Conservation (phyloP, 2,888 invertebrate species). For the Byasa hedistus region DNA sequence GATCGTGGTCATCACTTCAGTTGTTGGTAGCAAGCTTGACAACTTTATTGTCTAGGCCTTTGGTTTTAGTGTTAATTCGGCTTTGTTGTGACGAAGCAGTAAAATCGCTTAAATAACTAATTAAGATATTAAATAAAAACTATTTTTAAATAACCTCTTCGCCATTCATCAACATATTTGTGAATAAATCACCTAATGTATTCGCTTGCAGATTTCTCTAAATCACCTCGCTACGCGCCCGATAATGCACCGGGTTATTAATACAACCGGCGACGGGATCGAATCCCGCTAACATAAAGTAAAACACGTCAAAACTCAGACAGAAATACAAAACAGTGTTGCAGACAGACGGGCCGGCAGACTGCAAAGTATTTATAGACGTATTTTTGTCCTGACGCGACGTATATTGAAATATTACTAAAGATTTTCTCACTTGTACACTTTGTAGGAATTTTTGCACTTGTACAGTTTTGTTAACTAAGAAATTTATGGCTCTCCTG, state of each 20-base stretch:
- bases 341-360: conserved; percentile 62
- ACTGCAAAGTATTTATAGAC: conserved; percentile 47
- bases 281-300: conserved; percentile 59
- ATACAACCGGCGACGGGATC: conserved; percentile 51
- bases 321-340: conserved; percentile 60
- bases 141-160: too few relatives aligned
- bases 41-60: too few relatives aligned
- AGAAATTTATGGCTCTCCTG: conserved; percentile 29
- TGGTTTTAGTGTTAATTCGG: too few relatives aligned
- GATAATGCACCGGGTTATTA: conserved; percentile 57
- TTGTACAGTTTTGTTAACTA: conserved; percentile 30
- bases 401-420: conserved; percentile 39
- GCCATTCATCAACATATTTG: too few relatives aligned
- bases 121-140: too few relatives aligned
- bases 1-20: too few relatives aligned
- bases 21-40: too few relatives aligned
- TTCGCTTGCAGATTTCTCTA: too few relatives aligned
- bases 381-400: conserved; percentile 38
- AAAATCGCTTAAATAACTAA: too few relatives aligned
- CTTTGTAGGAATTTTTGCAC: conserved; percentile 31
- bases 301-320: conserved; percentile 61
- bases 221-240: neutral
- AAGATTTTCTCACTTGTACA: conserved; percentile 23
- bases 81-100: too few relatives aligned
- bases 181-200: too few relatives aligned